A percentile compares a stretch with the other conserved stretches of the same genome.
Conservation (phyloP, 2,888 invertebrate species). For the Patella depressa region DNA sequence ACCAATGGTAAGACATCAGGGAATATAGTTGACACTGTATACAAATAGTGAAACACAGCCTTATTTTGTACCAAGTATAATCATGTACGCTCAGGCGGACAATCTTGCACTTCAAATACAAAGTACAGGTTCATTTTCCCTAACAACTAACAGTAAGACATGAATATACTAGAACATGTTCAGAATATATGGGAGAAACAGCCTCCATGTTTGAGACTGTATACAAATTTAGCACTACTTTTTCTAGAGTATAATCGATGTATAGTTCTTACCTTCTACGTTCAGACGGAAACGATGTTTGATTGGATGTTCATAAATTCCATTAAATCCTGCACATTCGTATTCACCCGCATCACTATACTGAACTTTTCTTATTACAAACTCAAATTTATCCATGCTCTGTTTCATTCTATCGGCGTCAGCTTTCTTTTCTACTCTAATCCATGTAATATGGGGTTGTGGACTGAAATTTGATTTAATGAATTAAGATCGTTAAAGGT, state of each 20-base stretch:
- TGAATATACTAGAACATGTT: background rate
- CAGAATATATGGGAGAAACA: background rate
- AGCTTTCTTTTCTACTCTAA: conserved; percentile 82
- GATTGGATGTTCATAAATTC: conserved; percentile 46
- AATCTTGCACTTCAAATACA: too few relatives aligned
- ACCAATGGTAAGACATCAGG: too few relatives aligned
- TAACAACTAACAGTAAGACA: background rate
- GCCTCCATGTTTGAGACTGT: background rate
- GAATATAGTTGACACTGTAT: too few relatives aligned
- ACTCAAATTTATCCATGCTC: conserved; percentile 93
- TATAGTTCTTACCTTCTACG: conserved; percentile 69
- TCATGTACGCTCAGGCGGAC: too few relatives aligned
- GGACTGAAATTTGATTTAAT: conserved; percentile 76
- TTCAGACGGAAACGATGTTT: conserved; percentile 66
- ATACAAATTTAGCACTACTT: background rate
- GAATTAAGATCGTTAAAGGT: too few relatives aligned
- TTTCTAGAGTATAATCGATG: background rate
- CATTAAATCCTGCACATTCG: conserved; percentile 79
- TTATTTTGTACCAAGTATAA: too few relatives aligned
- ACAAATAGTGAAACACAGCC: too few relatives aligned
- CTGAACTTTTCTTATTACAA: conserved; percentile 72
- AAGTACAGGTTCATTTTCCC: background rate
- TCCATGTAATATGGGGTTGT: conserved; percentile 92
- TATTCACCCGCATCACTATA: conserved; percentile 89
- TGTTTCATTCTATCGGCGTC: conserved; percentile 67